Evolutionary conservation across 2,113 vertebrate species (phyloP).

Genomic region (Urocynchramus pylzowi): DNA sequence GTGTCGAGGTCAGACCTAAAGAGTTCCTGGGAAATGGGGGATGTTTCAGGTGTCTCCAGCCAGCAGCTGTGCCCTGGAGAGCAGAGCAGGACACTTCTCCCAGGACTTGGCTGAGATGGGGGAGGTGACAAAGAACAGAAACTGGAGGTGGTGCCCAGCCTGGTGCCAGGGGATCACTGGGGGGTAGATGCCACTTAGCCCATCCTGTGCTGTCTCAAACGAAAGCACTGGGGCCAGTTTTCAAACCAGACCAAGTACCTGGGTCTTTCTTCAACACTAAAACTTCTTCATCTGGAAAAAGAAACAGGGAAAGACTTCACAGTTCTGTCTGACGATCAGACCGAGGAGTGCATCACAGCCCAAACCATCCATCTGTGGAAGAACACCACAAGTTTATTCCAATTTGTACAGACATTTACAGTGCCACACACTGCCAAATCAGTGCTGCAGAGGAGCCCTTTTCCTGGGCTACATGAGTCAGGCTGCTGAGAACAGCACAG

Average conservation of each 20-base stretch:
- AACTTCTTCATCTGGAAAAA: not conserved
- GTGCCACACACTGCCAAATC: not conserved
- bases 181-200: not conserved
- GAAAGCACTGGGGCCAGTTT: not conserved
- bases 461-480: not conserved
- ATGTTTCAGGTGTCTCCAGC: not conserved
- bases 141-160: not conserved
- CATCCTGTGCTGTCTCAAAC: not conserved
- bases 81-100: rapidly evolving
- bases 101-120: not conserved
- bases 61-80: not conserved
- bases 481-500: not conserved
- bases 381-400: not conserved
- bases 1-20: rapidly evolving
- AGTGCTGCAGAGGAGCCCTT: not conserved
- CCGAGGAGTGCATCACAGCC: not conserved
- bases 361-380: not conserved
- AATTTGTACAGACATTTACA: not conserved
- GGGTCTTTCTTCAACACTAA: not conserved
- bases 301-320: not conserved
- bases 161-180: not conserved
- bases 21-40: not conserved
- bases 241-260: not conserved
- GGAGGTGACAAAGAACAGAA: not conserved
- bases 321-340: not conserved